These are phyloP conservation scores for Diceros bicornis DNA, from an alignment of 2,797 vertebrate genomes.

Conservation along the genomic window DNA sequence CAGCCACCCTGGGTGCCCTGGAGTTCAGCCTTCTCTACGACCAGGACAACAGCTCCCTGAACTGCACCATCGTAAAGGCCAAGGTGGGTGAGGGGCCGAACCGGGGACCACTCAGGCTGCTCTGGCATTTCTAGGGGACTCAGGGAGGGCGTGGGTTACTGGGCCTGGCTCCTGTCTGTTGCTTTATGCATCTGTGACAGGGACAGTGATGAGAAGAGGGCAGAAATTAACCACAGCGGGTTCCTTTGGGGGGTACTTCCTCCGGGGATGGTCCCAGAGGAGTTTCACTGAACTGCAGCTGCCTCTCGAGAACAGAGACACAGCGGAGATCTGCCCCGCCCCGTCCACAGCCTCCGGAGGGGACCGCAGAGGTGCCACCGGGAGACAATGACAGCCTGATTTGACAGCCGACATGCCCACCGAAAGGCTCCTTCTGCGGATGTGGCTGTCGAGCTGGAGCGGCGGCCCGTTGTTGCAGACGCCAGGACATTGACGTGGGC, in stretches of 20 bases:
- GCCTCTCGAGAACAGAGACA: neutral
- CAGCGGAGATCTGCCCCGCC: neutral
- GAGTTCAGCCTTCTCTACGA: conserved; percentile 96
- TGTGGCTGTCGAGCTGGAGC: neutral
- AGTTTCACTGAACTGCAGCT: neutral
- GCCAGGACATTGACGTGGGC: neutral
- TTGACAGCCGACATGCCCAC: neutral
- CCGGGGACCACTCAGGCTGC: neutral
- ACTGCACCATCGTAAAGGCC: conserved; percentile 95
- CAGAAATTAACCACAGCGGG: neutral
- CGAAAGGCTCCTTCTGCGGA: neutral
- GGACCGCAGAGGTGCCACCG: fast-evolving
- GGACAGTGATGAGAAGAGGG: neutral
- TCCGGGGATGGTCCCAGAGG: neutral
- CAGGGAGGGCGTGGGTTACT: neutral
- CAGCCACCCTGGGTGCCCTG: conserved; percentile 96
- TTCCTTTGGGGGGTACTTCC: neutral
- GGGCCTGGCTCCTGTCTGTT: neutral
- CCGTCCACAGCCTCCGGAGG: neutral
- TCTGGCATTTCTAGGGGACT: neutral
- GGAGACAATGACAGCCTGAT: neutral
- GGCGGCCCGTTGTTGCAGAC: fast-evolving
- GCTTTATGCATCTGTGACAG: neutral
- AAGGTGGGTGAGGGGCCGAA: conserved; percentile 90
- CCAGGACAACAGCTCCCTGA: conserved; percentile 93